Conservation (phyloP, 2,113 vertebrate species). For the Mixornis gularis region DNA sequence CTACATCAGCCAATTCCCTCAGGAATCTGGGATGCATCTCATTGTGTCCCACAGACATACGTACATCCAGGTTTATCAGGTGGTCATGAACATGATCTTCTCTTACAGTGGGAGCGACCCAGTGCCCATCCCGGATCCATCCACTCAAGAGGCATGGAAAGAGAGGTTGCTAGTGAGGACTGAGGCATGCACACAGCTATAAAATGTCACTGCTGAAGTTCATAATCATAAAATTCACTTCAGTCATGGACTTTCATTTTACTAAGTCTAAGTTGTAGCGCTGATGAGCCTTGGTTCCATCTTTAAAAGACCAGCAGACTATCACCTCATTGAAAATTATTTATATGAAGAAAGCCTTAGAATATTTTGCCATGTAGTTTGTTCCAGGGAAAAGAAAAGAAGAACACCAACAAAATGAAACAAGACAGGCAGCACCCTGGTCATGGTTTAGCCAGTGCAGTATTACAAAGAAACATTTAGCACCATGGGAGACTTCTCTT, state of each 20-base stretch:
- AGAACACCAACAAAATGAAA: neutral
- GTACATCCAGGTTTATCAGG: neutral
- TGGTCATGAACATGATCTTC: neutral
- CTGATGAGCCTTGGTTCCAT: neutral
- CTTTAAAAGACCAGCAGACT: neutral
- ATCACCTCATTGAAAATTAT: neutral
- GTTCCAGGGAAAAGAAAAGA: neutral
- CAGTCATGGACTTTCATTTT: neutral
- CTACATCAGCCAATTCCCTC: neutral
- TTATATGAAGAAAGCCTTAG: neutral
- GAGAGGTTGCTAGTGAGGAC: neutral
- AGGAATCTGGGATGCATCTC: neutral
- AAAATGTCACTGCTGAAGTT: neutral
- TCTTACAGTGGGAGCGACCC: neutral
- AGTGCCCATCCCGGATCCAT: neutral
- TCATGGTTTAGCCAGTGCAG: neutral
- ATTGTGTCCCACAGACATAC: neutral
- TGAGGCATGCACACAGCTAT: neutral
- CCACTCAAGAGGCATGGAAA: neutral
- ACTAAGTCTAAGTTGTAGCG: neutral
- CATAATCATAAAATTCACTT: neutral
- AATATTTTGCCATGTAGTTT: neutral
- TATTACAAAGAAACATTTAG: neutral
- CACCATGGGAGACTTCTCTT: neutral
- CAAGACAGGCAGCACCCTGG: neutral